Evolutionary conservation across 2,888 invertebrate genomes (phyloP).

Genomic region (Neria commutata): DNA sequence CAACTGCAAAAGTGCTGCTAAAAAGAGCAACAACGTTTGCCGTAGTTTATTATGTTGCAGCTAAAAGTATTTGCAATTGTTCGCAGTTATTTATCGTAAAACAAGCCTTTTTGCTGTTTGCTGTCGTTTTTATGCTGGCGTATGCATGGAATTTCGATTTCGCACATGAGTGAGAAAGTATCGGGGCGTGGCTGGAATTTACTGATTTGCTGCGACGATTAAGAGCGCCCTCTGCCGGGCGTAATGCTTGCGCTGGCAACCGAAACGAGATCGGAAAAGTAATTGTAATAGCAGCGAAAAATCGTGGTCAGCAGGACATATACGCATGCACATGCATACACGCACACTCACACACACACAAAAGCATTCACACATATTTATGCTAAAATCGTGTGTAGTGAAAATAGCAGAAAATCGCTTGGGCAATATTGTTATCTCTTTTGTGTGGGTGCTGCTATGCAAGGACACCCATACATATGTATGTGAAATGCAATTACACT

Average conservation of each 20-base stretch:
- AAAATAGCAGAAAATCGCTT: too few relatives aligned
- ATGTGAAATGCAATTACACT: too few relatives aligned
- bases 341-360: not conserved
- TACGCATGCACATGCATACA: constrained; percentile 26
- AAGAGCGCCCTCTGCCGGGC: not conserved
- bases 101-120: not conserved
- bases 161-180: not conserved
- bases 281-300: too few relatives aligned
- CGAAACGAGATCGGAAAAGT: too few relatives aligned
- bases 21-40: constrained; percentile 14
- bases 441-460: too few relatives aligned
- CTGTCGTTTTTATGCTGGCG: not conserved
- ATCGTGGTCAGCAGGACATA: too few relatives aligned
- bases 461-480: too few relatives aligned
- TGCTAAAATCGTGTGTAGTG: too few relatives aligned
- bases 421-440: too few relatives aligned
- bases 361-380: not conserved
- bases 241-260: too few relatives aligned
- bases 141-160: not conserved
- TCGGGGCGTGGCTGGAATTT: not conserved
- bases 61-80: too few relatives aligned
- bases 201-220: not conserved
- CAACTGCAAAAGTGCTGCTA: constrained; percentile 2
- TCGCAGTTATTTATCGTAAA: too few relatives aligned
- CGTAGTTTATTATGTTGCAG: constrained; percentile 27